Percentiles rank a stretch among this genome's conserved stretches.
Conservation (phyloP, 2,797 vertebrate species). For the Gephyroberyx darwinii region DNA sequence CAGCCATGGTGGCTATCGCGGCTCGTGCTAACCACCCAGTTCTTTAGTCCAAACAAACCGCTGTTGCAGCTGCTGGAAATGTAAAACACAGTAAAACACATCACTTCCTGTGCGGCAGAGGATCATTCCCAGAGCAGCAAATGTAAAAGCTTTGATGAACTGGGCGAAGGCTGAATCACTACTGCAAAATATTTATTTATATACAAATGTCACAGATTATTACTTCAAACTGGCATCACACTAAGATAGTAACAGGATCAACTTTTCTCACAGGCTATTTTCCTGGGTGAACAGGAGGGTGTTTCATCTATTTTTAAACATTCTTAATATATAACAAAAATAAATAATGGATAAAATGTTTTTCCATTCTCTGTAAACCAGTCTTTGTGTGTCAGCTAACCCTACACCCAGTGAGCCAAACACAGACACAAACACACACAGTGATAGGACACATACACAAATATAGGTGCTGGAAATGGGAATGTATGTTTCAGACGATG, state of each 20-base stretch:
- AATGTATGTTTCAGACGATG: conserved; percentile 6
- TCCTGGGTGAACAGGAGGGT: background rate
- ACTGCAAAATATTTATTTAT: too few species aligned
- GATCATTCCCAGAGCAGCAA: too few species aligned
- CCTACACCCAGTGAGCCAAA: background rate
- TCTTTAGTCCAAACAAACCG: too few species aligned
- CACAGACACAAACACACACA: background rate
- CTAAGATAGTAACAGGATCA: background rate
- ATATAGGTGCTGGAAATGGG: background rate
- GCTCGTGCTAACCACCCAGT: too few species aligned
- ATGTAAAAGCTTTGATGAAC: too few species aligned
- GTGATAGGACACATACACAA: background rate
- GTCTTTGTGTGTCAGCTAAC: background rate
- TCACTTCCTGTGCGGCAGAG: too few species aligned
- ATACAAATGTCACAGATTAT: too few species aligned
- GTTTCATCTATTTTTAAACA: background rate
- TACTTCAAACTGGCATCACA: background rate
- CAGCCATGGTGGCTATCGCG: too few species aligned
- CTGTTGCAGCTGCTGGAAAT: too few species aligned
- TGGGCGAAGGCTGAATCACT: too few species aligned
- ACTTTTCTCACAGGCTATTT: conserved; percentile 19
- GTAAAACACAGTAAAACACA: too few species aligned
- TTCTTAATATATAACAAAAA: background rate
- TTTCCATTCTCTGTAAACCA: background rate
- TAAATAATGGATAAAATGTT: background rate